Evolutionary conservation across 1,140 invertebrate genomes (phyloP), one percentile per base, ranked within the genome.

Genomic region (Portunus trituberculatus): DNA sequence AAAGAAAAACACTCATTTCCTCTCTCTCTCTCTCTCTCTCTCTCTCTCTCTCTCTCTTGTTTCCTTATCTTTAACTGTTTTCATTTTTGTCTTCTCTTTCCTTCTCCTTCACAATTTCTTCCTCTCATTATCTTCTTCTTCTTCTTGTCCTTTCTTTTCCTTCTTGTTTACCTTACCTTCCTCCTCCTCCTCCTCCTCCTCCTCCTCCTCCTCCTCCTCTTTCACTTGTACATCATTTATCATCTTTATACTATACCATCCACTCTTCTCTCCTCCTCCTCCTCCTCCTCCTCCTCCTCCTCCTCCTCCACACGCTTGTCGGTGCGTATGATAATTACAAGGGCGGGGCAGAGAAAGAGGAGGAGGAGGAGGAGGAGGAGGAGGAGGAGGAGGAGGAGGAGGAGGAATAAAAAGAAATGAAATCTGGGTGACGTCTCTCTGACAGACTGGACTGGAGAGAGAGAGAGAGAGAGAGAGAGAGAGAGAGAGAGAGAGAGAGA

Each of bases 341-440:
- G 67, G 67, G 67, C 20, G 67, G 67, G 67, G 67, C 25, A n/a
- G 67, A 0, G 6, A n/a, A n/a, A 20, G 67, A n/a, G 67, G 67
- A 76, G 67, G 67, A n/a, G 67, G 67, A 76, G 67, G 67, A 76
- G 67, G 67, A 76, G 67, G 67, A 76, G 67, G 67, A 76, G 67
- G 67, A 76, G 67, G 67, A n/a, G n/a, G 67, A 76, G 67, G 67
- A 76, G 67, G 67, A n/a, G 67, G 67, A 76, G 67, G 67, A 76
- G 67, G 67, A 76, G 67, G 67, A 76, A n/a, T 25, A 76, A 76
- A n/a, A n/a, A 76, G 67, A n/a, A 59, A 59, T 59, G 52, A 59
- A 59, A 59, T 59, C 52, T 59, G 52, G 52, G 52, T 59, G 52
- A 59, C 52, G 52, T 59, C 16, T 59, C 16, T 59, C 52, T 59